These are phyloP conservation scores for Camponotus fellah DNA, from an alignment of 2,888 invertebrate genomes.

Conservation along the genomic window DNA sequence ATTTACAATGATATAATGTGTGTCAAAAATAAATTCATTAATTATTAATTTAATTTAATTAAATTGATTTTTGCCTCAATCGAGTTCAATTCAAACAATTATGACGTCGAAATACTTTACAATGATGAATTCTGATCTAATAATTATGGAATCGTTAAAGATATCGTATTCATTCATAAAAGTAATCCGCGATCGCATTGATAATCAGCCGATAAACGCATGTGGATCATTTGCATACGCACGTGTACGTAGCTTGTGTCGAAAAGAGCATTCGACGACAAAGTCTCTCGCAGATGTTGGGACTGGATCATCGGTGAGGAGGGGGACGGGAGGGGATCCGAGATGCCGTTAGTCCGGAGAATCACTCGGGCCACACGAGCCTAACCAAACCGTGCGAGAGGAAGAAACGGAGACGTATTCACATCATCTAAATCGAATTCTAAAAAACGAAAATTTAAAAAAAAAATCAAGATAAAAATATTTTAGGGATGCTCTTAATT, in stretches of 20 bases:
- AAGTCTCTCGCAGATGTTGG: slow-evolving; percentile 26
- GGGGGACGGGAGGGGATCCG: slow-evolving; percentile 50
- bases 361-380: slow-evolving; percentile 69
- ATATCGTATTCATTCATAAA: background rate
- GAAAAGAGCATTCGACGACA: slow-evolving; percentile 29
- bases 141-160: background rate
- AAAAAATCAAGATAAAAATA: background rate
- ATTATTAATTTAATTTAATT: background rate
- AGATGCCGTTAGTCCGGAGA: slow-evolving; percentile 75
- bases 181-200: background rate
- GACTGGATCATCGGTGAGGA: slow-evolving; percentile 39
- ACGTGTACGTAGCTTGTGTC: background rate
- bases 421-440: slow-evolving; percentile 13
- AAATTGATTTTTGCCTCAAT: background rate
- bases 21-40: background rate
- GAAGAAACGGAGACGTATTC: slow-evolving; percentile 27
- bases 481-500: background rate
- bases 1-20: background rate
- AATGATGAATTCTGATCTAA: background rate
- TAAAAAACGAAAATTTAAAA: background rate
- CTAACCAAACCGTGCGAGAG: slow-evolving; percentile 74
- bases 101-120: background rate
- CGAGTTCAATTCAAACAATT: background rate
- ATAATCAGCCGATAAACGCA: background rate
- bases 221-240: slow-evolving; percentile 16